phyloP scores from a whole-genome alignment of 2,113 vertebrate genomes.

The Strix aluco region DNA sequence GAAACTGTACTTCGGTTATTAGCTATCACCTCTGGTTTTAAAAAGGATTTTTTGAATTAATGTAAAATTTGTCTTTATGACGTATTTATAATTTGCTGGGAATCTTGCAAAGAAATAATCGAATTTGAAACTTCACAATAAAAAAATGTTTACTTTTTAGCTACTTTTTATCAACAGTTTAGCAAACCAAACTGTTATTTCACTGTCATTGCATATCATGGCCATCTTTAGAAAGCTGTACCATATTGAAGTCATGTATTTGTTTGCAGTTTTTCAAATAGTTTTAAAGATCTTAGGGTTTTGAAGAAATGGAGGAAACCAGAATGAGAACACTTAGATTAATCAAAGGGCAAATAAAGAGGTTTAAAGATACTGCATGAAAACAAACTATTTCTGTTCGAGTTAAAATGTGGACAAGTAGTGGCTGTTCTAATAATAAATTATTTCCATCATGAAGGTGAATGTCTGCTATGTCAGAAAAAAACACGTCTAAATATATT shows the following conservation, averaged over 20 bases:
- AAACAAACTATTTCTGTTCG: not conserved
- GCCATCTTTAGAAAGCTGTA: not conserved
- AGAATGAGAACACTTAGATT: not conserved
- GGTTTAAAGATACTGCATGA: not conserved
- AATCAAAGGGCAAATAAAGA: not conserved
- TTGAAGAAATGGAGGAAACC: not conserved
- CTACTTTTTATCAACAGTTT: not conserved
- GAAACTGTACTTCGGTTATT: not conserved
- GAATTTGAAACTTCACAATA: not conserved
- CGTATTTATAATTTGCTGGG: not conserved
- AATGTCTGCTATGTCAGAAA: not conserved
- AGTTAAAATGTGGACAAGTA: not conserved
- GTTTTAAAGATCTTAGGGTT: not conserved
- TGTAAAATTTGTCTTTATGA: not conserved
- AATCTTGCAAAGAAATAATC: not conserved
- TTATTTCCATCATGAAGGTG: not conserved
- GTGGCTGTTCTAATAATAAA: not conserved
- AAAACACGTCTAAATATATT: accelerated
- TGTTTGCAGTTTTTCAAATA: not conserved
- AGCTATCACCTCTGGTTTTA: not conserved
- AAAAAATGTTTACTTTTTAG: not conserved
- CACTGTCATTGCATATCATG: not conserved
- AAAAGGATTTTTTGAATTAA: not conserved
- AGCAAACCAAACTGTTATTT: not conserved
- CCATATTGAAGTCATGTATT: not conserved